Conservation (phyloP, 2,797 vertebrate genomes). For the Chaetophractus vellerosus region DNA sequence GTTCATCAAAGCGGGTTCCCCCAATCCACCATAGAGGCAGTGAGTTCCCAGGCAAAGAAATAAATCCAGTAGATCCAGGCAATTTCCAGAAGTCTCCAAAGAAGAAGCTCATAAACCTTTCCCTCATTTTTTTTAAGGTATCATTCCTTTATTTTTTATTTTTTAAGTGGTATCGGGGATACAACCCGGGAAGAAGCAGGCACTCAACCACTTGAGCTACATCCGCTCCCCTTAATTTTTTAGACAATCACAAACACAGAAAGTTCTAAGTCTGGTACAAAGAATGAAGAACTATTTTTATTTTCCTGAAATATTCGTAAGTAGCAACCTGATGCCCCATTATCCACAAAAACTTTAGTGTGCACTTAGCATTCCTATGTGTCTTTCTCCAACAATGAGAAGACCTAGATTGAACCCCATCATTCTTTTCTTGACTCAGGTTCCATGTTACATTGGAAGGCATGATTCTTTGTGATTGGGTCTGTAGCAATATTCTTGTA, state of each 20-base stretch:
- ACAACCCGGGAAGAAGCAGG: too few relatives aligned
- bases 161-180: too few relatives aligned
- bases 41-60: background rate
- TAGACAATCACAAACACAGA: background rate
- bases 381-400: background rate
- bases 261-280: background rate
- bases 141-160: too few relatives aligned
- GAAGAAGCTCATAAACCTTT: background rate
- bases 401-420: background rate
- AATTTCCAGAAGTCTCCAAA: background rate
- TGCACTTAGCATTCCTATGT: too few relatives aligned
- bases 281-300: background rate
- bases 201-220: too few relatives aligned
- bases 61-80: background rate
- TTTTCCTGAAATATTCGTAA: background rate
- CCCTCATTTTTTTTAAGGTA: background rate
- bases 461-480: background rate
- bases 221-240: too few relatives aligned
- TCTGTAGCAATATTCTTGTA: background rate
- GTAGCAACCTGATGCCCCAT: too few relatives aligned
- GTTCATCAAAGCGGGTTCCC: background rate
- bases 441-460: background rate
- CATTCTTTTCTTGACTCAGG: background rate
- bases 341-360: too few relatives aligned
- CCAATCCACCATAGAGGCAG: background rate